Evolutionary conservation across 1,140 invertebrate species (phyloP).

Genomic region (Hirudo medicinalis): DNA sequence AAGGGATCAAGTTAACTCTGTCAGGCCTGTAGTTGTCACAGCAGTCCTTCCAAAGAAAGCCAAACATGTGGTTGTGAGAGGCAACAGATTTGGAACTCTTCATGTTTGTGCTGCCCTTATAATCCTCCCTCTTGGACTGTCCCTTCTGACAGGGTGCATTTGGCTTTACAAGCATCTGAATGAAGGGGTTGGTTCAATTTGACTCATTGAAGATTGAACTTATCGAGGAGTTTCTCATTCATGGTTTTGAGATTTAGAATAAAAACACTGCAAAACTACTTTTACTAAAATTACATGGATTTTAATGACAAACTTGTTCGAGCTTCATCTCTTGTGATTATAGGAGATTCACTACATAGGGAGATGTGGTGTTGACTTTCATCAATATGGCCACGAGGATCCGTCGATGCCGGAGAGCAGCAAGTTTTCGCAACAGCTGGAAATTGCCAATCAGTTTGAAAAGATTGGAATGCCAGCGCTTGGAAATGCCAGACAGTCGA

Average conservation of each 20-base stretch:
- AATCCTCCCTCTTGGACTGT: conserved; percentile 55
- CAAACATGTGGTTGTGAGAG: not conserved
- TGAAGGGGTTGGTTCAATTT: conserved; percentile 38
- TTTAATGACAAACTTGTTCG: not conserved
- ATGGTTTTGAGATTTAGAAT: too few relatives aligned
- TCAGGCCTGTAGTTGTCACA: not conserved
- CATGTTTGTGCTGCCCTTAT: conserved; percentile 47
- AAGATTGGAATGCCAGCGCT: conserved; percentile 68
- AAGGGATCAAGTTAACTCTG: not conserved
- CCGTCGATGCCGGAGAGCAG: conserved; percentile 26
- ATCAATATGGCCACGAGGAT: conserved; percentile 29
- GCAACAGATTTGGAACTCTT: not conserved
- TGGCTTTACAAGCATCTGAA: conserved; percentile 63
- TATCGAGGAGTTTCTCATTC: too few relatives aligned
- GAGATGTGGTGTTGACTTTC: conserved; percentile 55
- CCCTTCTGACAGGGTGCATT: conserved; percentile 52
- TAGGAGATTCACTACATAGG: conserved; percentile 43
- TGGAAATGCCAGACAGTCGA: conserved; percentile 56
- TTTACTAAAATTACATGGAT: not conserved
- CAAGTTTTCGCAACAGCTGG: conserved; percentile 59
- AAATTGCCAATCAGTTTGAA: conserved; percentile 58
- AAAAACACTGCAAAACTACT: too few relatives aligned
- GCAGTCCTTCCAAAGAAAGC: not conserved
- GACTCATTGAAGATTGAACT: not conserved
- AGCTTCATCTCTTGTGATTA: too few relatives aligned